Percentiles rank a stretch among this genome's conserved stretches.
Conservation (phyloP, 2,888 invertebrate species). For the Rapana venosa region DNA sequence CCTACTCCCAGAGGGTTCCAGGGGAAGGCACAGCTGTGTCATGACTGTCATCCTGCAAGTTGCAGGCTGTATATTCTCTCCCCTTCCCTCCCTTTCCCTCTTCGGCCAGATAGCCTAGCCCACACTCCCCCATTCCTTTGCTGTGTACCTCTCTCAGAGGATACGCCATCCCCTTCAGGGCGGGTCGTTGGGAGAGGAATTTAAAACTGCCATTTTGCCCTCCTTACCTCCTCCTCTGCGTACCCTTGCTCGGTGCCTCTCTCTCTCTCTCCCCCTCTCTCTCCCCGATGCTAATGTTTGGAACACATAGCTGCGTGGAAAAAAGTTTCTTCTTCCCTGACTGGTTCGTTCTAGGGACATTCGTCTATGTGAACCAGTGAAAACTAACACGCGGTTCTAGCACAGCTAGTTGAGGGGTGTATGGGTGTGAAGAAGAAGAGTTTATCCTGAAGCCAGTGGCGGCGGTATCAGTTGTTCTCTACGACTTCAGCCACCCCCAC, state of each 20-base stretch:
- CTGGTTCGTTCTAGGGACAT: neutral
- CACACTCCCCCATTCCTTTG: neutral
- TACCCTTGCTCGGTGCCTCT: neutral
- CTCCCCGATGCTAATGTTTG: neutral
- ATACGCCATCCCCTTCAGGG: neutral
- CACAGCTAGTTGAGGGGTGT: neutral
- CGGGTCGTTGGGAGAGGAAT: neutral
- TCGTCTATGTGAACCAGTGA: neutral
- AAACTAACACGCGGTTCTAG: neutral
- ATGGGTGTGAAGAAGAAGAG: neutral
- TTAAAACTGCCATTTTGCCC: constrained; percentile 16
- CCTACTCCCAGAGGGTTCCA: neutral
- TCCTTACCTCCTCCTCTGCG: neutral
- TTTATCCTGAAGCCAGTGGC: constrained; percentile 17
- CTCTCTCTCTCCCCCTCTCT: neutral
- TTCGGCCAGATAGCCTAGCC: neutral
- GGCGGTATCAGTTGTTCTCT: constrained; percentile 21
- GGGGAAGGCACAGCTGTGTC: constrained; percentile 2
- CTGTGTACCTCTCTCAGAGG: neutral
- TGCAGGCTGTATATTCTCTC: neutral
- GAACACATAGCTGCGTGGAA: neutral
- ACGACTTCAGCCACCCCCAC: neutral
- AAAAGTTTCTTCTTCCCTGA: neutral
- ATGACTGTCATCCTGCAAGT: constrained; percentile 8
- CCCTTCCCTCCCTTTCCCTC: neutral